These are phyloP conservation scores for Melopsittacus undulatus DNA, from an alignment of 2,797 vertebrate genomes.

Conservation along the genomic window DNA sequence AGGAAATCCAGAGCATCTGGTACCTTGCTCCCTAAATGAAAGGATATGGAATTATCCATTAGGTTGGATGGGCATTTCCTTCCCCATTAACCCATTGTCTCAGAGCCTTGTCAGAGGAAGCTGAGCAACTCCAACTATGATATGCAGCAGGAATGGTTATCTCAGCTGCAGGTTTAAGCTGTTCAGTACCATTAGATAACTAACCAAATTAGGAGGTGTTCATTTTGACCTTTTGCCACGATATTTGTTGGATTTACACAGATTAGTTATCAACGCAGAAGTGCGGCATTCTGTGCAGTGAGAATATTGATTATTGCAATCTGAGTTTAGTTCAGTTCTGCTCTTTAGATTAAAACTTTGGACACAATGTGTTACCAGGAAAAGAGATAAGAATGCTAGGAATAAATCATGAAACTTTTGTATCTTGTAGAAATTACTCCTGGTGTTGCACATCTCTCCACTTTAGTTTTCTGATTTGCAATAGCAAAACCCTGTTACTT, in stretches of 20 bases:
- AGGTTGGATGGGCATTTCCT: slow-evolving; percentile 1
- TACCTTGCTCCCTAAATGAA: neutral
- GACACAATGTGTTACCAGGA: neutral
- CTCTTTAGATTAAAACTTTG: neutral
- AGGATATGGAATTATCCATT: neutral
- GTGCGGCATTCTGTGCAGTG: neutral
- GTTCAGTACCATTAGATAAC: neutral
- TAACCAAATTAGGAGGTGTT: neutral
- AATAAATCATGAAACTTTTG: neutral
- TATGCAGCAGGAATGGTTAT: neutral
- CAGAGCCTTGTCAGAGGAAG: slow-evolving; percentile 21
- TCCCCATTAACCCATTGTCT: slow-evolving; percentile 16
- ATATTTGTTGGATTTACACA: neutral
- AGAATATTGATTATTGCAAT: neutral
- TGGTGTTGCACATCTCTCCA: neutral
- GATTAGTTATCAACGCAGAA: neutral
- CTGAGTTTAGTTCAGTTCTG: neutral
- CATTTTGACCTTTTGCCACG: neutral
- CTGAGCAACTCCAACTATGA: neutral
- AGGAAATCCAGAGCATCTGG: slow-evolving; percentile 43
- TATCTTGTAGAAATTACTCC: neutral
- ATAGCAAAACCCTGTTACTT: neutral
- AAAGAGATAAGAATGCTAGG: neutral
- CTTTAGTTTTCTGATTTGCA: neutral
- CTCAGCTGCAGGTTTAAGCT: neutral